Evolutionary conservation across 2,888 invertebrate species (phyloP).

Genomic region (Erebia palarica): DNA sequence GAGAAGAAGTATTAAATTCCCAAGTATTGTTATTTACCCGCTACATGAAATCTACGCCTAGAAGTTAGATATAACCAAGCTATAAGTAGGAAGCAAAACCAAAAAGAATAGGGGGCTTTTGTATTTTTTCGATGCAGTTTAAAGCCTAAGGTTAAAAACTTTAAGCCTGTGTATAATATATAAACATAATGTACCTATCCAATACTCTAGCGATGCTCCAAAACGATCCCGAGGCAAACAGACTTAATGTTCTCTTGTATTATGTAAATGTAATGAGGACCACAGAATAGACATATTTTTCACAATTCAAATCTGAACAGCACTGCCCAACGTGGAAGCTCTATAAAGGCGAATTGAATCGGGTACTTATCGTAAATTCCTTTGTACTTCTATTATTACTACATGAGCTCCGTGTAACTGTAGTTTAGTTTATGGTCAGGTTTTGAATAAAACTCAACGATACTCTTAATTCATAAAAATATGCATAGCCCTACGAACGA

Average conservation of each 20-base stretch:
- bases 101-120: too few relatives aligned
- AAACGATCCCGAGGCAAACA: not conserved
- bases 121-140: too few relatives aligned
- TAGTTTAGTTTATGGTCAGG: constrained; percentile 20
- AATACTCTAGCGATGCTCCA: not conserved
- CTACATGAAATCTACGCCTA: too few relatives aligned
- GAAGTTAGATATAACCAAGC: too few relatives aligned
- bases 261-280: constrained; percentile 15
- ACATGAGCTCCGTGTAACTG: constrained; percentile 18
- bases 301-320: constrained; percentile 25
- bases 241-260: constrained; percentile 6
- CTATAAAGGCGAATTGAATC: constrained; percentile 24
- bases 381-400: constrained; percentile 19
- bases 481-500: not conserved
- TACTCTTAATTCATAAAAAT: constrained; percentile 4
- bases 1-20: not conserved
- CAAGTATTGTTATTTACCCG: not conserved
- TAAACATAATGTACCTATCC: too few relatives aligned
- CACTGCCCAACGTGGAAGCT: constrained; percentile 13
- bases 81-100: too few relatives aligned
- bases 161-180: too few relatives aligned
- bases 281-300: constrained; percentile 22
- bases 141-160: too few relatives aligned
- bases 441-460: not conserved
- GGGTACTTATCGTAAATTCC: constrained; percentile 24